These are phyloP conservation scores for Calliphora vicina DNA, from an alignment of 1,140 invertebrate genomes.

Conservation along the genomic window DNA sequence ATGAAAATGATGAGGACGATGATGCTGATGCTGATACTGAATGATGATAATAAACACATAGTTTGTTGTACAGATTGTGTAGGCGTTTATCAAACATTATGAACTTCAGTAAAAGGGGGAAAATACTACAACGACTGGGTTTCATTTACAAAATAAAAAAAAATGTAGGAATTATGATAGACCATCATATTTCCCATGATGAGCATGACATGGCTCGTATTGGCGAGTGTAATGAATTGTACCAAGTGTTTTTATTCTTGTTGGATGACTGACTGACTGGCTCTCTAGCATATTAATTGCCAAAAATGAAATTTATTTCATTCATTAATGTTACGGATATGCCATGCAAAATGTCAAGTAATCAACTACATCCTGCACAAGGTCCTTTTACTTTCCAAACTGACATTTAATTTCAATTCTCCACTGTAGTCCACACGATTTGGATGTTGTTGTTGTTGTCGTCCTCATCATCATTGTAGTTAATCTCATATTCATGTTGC, in stretches of 20 bases:
- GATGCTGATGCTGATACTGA: not conserved
- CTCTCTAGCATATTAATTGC: conserved; percentile 53
- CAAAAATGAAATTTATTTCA: conserved; percentile 61
- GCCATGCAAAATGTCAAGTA: conserved; percentile 60
- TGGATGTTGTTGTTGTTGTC: not conserved
- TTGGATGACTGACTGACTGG: not conserved
- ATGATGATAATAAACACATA: conserved; percentile 1
- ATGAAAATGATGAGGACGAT: not conserved
- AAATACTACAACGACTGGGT: not conserved
- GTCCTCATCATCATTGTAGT: not conserved
- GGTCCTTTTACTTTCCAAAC: conserved; percentile 13
- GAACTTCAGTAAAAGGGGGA: not conserved
- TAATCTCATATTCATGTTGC: not conserved
- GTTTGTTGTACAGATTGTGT: conserved; percentile 9
- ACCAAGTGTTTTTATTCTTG: not conserved
- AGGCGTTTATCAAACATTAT: conserved; percentile 10
- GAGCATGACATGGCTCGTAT: not conserved
- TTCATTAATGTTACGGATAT: conserved; percentile 52
- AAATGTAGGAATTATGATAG: conserved; percentile 48
- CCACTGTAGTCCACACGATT: not conserved
- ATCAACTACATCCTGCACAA: conserved; percentile 59
- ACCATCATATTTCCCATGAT: conserved; percentile 15
- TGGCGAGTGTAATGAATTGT: not conserved
- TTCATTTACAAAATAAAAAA: conserved; percentile 38
- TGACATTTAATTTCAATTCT: conserved; percentile 14